Evolutionary conservation across 2,113 vertebrate genomes (phyloP), one percentile per base, ranked within the genome.

Genomic region (Brachyhypopomus gauderio): DNA sequence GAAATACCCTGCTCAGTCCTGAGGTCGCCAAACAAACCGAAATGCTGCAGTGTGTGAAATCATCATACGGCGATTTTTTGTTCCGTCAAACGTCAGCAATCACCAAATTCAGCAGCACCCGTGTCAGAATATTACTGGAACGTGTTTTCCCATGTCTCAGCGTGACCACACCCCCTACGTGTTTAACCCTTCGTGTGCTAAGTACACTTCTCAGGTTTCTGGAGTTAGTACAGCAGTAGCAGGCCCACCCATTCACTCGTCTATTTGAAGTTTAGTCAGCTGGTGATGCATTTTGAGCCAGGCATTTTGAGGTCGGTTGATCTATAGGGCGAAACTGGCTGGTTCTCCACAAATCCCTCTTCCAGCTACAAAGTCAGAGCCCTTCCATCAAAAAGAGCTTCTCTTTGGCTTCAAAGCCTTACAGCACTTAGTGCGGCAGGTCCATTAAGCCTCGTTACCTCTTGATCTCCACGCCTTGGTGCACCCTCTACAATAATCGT

Each of bases 391-490:
- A 62, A 77, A 71, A 63, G 59, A 77, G 45, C 64, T 19, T 45
- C 38, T 60, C 55, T 60, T 9, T 55, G 66, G 27, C 20, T 59
- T 79, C 66, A 80, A 78, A 78, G 55, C 55, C 14, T 36, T 27
- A 27, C 25, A 60, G 36, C 55, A 59, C 17, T 79, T 45, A 48
- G 59, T 66, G 19, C n/a, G 17, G 9, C 30, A n/a, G 36, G 48
- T 75, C 20, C 45, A 84, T 84, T 80, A 58, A 36, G 9, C 64
- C 16, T 38, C 17, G 58, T 60, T 77, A 77, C 76, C 30, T 80
- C 23, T 81, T 56, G 6, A 41, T 75, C 16, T 62, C 52, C 62
- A 48, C n/a, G 59, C 19, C 20, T 58, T 64, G 59, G 12, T 71
- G 62, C 52, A 27, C 41, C 20, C 45, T 64, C 52, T 85, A 30